Conservation (phyloP, 2,797 vertebrate species). For the Sternarchorhynchus goeldii region DNA sequence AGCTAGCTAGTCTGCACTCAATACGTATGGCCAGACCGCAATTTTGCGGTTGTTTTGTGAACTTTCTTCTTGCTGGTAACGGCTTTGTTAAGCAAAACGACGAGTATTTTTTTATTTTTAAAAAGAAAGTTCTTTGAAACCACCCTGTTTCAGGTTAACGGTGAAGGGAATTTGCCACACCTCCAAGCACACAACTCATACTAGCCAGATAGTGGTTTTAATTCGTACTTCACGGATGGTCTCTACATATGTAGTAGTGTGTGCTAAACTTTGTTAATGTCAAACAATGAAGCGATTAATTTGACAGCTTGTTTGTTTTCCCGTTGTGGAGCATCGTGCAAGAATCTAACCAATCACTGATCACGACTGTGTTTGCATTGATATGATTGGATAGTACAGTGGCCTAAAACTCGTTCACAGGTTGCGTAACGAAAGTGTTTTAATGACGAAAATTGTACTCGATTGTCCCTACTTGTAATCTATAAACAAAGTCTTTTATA, state of each 20-base stretch:
- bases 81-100: neutral
- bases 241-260: neutral
- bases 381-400: slow-evolving; percentile 36
- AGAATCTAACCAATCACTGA: slow-evolving; percentile 63
- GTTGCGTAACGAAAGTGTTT: neutral
- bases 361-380: slow-evolving; percentile 44
- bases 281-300: neutral
- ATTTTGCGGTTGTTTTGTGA: neutral
- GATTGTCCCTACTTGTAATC: no score
- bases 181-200: slow-evolving; percentile 4
- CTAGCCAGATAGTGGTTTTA: neutral
- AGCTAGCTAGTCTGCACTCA: no score
- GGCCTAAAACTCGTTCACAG: neutral
- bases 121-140: neutral
- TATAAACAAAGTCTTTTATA: no score
- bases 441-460: neutral
- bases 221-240: no score
- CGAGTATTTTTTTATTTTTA: no score
- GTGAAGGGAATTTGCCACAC: slow-evolving; percentile 9
- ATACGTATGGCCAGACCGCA: no score
- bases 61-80: neutral
- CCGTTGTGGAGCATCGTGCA: neutral
- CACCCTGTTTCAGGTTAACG: neutral
- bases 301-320: slow-evolving; percentile 40
- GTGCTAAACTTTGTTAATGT: no score